Evolutionary conservation across 2,888 invertebrate genomes (phyloP).

Genomic region (Spialia ferax): DNA sequence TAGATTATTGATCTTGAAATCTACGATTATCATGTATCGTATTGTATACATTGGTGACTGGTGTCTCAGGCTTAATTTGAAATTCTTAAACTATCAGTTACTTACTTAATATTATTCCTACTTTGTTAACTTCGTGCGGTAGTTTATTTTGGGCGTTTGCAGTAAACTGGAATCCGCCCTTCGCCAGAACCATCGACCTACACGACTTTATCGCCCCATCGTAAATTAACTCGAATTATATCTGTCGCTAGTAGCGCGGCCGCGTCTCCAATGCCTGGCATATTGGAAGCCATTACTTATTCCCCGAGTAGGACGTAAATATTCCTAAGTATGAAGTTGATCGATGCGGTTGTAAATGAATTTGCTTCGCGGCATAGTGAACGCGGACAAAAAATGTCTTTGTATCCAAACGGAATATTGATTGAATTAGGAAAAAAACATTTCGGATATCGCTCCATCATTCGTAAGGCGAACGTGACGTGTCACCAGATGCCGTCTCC

Average conservation of each 20-base stretch:
- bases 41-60: too few species aligned
- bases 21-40: too few species aligned
- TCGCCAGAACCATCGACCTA: slow-evolving; percentile 5
- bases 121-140: not conserved
- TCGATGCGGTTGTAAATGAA: slow-evolving; percentile 37
- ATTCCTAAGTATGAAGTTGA: slow-evolving; percentile 40
- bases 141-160: slow-evolving; percentile 1
- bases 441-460: slow-evolving; percentile 36
- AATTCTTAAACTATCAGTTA: too few species aligned
- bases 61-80: too few species aligned
- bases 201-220: slow-evolving; percentile 63
- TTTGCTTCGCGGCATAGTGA: slow-evolving; percentile 27
- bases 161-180: slow-evolving; percentile 6
- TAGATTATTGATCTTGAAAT: too few species aligned
- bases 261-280: slow-evolving; percentile 31
- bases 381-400: slow-evolving; percentile 25
- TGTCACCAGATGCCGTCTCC: slow-evolving; percentile 33
- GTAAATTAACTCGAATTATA: slow-evolving; percentile 74
- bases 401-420: slow-evolving; percentile 37
- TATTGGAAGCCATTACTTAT: slow-evolving; percentile 48
- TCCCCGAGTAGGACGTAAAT: slow-evolving; percentile 46
- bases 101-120: not conserved
- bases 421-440: slow-evolving; percentile 39
- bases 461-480: slow-evolving; percentile 30
- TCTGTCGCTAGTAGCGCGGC: slow-evolving; percentile 44